phyloP scores from a whole-genome alignment of 2,797 vertebrate genomes.

The Takifugu ocellatus region DNA sequence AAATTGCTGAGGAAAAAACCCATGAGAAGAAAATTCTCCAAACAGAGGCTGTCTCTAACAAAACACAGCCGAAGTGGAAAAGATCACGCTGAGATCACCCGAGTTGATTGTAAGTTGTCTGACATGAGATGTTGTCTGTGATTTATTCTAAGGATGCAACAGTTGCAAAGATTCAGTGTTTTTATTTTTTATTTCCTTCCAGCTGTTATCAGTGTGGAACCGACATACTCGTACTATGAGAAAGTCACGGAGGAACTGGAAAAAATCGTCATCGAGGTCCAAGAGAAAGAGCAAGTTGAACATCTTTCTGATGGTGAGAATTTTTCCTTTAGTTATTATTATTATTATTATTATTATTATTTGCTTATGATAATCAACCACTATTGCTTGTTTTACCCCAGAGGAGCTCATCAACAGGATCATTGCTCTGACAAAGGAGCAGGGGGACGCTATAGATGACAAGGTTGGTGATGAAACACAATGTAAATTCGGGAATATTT shows the following conservation, averaged over 20 bases:
- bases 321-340: not conserved
- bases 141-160: not conserved
- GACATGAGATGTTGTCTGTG: not conserved
- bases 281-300: constrained; percentile 58
- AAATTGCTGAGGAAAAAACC: constrained; percentile 57
- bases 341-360: no score
- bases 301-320: constrained; percentile 61
- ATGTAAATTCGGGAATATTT: not conserved
- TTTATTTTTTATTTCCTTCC: constrained; percentile 12
- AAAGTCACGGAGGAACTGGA: constrained; percentile 78
- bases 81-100: constrained; percentile 57
- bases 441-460: constrained; percentile 78
- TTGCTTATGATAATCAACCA: no score
- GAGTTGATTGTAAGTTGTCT: constrained; percentile 47
- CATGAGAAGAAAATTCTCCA: constrained; percentile 62
- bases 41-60: constrained; percentile 63
- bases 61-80: constrained; percentile 29
- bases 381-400: constrained; percentile 44
- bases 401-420: constrained; percentile 80
- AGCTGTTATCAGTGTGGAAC: constrained; percentile 61
- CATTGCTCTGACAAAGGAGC: constrained; percentile 75
- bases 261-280: constrained; percentile 76
- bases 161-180: not conserved
- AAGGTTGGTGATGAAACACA: constrained; percentile 76
- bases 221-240: constrained; percentile 71